Evolutionary conservation across 2,113 vertebrate genomes (phyloP), one percentile per base, ranked within the genome.

Genomic region (Hemibagrus wyckioides): DNA sequence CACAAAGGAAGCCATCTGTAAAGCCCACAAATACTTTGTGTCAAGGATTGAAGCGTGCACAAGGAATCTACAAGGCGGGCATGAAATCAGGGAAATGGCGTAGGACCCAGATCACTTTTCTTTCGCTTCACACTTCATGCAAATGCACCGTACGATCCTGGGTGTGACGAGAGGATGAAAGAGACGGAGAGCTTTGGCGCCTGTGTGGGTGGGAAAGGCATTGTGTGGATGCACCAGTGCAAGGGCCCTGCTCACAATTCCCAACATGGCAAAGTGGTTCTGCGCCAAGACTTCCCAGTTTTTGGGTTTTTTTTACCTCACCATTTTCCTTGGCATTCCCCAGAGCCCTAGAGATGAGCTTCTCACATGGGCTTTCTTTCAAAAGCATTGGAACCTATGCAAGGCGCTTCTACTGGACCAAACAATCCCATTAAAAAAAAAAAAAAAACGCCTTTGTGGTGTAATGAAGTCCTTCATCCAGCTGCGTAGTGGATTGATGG

Each of bases 31-130:
- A 61, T 33, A 17, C 57, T 61, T 88, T 88, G 48, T 88, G 57
- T 76, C 13, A 28, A 59, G 76, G 87, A 88, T 75, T 75, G 56
- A 86, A 88, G 65, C 33, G 67, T 30, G 61, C 1, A 59, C 50
- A 63, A 85, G 83, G 63, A 30, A 61, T 30, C 73, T 48, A 85
- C 52, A 83, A 30, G 75, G 69, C 73, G 28, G 19, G 73, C 86
- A 67, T 88, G 85, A 88, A 90, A 90, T 86, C 76, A 30, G 75
- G 41, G 54, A 80, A 89, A 86, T 56, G 54, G 80, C 84, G 15
- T 23, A 44, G 82, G 71, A 82, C 33, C 57, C 73, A 50, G 65
- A 84, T 67, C 57, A 14, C 56, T n/a, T 83, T 83, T 36, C 69
- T 41, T n/a, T 5, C n/a, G 8, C 63, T 71, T 63, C 33, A 50